A percentile compares a stretch with the other conserved stretches of the same genome.
phyloP scores from a whole-genome alignment of 2,797 vertebrate genomes.

The Smutsia gigantea region DNA sequence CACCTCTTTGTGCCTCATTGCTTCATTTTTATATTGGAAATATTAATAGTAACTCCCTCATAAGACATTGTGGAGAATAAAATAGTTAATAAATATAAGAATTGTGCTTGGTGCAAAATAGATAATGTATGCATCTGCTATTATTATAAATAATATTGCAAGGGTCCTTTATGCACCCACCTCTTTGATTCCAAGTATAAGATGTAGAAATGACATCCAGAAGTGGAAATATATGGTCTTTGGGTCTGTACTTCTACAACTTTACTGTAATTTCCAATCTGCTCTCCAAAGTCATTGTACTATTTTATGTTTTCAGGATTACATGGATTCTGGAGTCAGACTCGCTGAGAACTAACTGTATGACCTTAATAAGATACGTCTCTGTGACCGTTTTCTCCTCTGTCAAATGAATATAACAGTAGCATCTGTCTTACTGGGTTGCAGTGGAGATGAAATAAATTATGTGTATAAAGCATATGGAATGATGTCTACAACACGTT shows the following conservation, averaged over 20 bases:
- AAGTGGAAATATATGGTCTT: not conserved
- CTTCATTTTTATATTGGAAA: not conserved
- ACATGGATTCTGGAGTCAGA: not conserved
- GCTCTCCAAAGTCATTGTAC: not conserved
- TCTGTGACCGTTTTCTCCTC: not conserved
- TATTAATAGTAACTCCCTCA: not conserved
- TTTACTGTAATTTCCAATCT: not conserved
- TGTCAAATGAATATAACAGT: not conserved
- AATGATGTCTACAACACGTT: not conserved
- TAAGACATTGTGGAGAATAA: not conserved
- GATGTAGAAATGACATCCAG: not conserved
- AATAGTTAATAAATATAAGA: not conserved
- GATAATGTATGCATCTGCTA: not conserved
- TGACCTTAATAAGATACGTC: not conserved
- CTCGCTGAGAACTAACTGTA: not conserved
- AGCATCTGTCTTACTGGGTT: not conserved
- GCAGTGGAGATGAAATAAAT: not conserved
- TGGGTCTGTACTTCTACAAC: not conserved
- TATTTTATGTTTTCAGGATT: not conserved
- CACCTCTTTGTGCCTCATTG: not conserved
- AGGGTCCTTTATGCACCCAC: not conserved
- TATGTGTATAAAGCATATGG: not conserved
- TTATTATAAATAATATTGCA: not conserved
- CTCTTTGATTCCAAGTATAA: not conserved
- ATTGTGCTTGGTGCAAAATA: not conserved